Evolutionary conservation across 92 coral and sea anemone genomes (phyloP), one percentile per base, ranked within the genome.

Genomic region (Epizoanthus ramosus): DNA sequence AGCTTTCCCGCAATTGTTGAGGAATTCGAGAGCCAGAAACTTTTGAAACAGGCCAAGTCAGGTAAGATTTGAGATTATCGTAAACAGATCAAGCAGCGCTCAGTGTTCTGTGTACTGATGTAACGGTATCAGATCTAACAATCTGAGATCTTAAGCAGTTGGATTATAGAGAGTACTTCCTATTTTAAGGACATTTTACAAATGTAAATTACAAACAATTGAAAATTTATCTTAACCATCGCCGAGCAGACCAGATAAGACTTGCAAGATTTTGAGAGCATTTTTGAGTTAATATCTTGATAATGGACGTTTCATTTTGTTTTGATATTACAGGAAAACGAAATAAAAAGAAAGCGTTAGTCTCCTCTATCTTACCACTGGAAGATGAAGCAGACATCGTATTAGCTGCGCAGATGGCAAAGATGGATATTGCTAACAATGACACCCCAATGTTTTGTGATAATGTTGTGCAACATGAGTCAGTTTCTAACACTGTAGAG

Each of bases 1-100:
- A 93, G 54, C 6, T 93, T 90, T 69, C 97, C 97, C 68, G 87
- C 70, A 22, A 43, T 88, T 69, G 94, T 84, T 16, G 87, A 88
- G 56, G 92, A 93, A 56, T 93, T 93, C 69, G 90, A 85, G 69
- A 63, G n/a, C 50, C 56, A 74, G 28, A 79, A 50, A 64, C 79
- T 63, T 21, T 54, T 80, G 59, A 85, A 85, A 77, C 73, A 68
- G 28, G 57, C 60, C 23, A 85, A 81, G 74, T 43, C 83, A 89
- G 87, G 87, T 39, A 41, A 71, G 43, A 57, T 13, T 16, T 25
- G 12, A 68, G 31, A 22, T 16, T 13, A 68, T 39, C 35, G 17
- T 39, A 68, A 28, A 68, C 41, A 9, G 37, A 6, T 33, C 18
- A 8, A 12, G 19, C n/a, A 25, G 3, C 35, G n/a, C 35, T 68